Evolutionary conservation across 2,888 invertebrate species (phyloP), one percentile per base, ranked within the genome.

Genomic region (Gari tellinella): DNA sequence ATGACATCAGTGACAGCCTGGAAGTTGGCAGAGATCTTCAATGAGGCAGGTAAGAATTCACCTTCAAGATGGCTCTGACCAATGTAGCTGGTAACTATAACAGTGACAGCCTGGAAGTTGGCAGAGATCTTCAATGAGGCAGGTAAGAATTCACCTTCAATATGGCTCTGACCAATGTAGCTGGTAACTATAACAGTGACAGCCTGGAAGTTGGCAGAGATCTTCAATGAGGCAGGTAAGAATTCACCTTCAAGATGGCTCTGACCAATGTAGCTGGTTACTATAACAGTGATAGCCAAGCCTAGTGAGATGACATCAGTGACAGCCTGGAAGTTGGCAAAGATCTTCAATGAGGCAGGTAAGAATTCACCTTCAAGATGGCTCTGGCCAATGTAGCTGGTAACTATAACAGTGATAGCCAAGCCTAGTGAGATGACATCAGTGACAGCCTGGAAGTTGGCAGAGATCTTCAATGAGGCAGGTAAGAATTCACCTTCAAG

Each of bases 361-460:
- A 46, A 17, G 46, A 12, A 40, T 40, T n/a, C n/a, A n/a, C n/a
- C n/a, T n/a, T n/a, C n/a, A n/a, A n/a, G n/a, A n/a, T n/a, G n/a
- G n/a, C n/a, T n/a, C n/a, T n/a, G n/a, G n/a, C n/a, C n/a, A n/a
- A n/a, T n/a, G n/a, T n/a, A n/a, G n/a, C n/a, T n/a, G n/a, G n/a
- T n/a, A n/a, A n/a, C n/a, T n/a, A n/a, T n/a, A n/a, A 94, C 94
- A 2, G 92, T 94, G 0, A 93, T 94, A 0, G 93, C 92, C 68
- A 94, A 94, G 78, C 94, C 94, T 1, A 93, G 93, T 84, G 94
- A 94, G 84, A 89, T 94, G 89, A 94, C 94, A 0, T 93, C 93
- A 2, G 92, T 93, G 1, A 93, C 94, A 0, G 93, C 94, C 0
- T 93, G 91, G 90, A 92, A 91, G 84, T 85, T 94, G 10, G 93